Evolutionary conservation across 2,888 invertebrate genomes (phyloP).

Genomic region (Kuschelorhynchus macadamiae): DNA sequence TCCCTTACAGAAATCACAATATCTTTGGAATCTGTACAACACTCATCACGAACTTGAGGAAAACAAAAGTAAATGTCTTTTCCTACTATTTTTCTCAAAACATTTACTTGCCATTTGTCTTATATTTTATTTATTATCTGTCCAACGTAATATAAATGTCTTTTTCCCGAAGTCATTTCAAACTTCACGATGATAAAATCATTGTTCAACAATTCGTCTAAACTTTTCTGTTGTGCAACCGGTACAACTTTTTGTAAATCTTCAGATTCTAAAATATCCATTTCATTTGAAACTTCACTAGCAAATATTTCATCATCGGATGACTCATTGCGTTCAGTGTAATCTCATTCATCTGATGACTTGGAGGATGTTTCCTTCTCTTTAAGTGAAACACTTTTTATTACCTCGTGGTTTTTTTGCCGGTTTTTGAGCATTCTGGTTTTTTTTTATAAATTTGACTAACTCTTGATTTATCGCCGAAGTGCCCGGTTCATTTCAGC

Average conservation of each 20-base stretch:
- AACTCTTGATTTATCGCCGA: neutral
- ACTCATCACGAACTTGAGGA: too few species aligned
- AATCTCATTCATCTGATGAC: conserved; percentile 3
- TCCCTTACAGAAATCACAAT: too few species aligned
- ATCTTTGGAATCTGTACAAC: too few species aligned
- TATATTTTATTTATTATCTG: too few species aligned
- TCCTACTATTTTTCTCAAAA: neutral
- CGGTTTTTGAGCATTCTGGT: conserved; percentile 1
- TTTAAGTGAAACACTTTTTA: conserved; percentile 1
- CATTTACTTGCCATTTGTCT: too few species aligned
- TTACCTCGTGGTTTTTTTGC: neutral
- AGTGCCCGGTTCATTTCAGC: neutral
- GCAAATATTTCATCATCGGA: conserved; percentile 3
- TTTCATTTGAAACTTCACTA: neutral
- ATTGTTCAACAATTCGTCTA: conserved; percentile 6
- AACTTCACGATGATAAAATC: conserved; percentile 14
- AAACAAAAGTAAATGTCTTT: neutral
- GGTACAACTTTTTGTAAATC: conserved; percentile 3
- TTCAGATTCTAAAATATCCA: neutral
- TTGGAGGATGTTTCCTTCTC: neutral
- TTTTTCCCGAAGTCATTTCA: conserved; percentile 6
- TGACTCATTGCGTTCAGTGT: conserved; percentile 4
- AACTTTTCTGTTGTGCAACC: conserved; percentile 3
- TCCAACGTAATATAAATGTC: conserved; percentile 9
- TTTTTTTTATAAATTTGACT: conserved; percentile 1